Conservation (phyloP, 1,140 invertebrate species). For the Nomia melanderi region DNA sequence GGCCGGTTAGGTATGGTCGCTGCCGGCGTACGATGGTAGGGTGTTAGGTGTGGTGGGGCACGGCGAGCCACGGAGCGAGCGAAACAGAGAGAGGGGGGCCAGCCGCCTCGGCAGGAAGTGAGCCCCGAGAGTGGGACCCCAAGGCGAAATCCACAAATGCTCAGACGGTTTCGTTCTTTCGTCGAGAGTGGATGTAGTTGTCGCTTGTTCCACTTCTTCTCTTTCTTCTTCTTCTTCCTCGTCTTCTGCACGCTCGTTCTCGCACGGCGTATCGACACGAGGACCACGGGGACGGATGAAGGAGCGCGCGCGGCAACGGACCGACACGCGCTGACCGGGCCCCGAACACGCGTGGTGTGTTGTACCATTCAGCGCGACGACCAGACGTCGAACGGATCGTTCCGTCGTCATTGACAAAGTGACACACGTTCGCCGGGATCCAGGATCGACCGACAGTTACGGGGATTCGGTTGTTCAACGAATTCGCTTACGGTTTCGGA, state of each 20-base stretch:
- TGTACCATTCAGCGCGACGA: background rate
- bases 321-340: background rate
- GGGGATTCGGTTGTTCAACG: no score
- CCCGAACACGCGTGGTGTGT: constrained; percentile 15
- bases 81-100: constrained; percentile 45
- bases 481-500: no score
- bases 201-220: constrained; percentile 8
- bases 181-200: constrained; percentile 69
- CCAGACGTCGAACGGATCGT: no score
- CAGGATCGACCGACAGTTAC: no score
- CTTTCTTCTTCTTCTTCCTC: constrained; percentile 1
- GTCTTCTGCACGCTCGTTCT: background rate
- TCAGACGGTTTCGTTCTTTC: constrained; percentile 73
- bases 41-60: constrained; percentile 8
- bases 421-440: no score
- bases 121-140: constrained; percentile 62
- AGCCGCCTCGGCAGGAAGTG: constrained; percentile 70
- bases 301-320: background rate
- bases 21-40: constrained; percentile 12
- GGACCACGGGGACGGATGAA: background rate
- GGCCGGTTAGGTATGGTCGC: constrained; percentile 56
- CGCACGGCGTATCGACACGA: no score
- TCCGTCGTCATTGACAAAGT: no score
- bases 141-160: constrained; percentile 59
- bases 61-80: constrained; percentile 24